Evolutionary conservation across 2,888 invertebrate genomes (phyloP).

Genomic region (Epinotia nisella): DNA sequence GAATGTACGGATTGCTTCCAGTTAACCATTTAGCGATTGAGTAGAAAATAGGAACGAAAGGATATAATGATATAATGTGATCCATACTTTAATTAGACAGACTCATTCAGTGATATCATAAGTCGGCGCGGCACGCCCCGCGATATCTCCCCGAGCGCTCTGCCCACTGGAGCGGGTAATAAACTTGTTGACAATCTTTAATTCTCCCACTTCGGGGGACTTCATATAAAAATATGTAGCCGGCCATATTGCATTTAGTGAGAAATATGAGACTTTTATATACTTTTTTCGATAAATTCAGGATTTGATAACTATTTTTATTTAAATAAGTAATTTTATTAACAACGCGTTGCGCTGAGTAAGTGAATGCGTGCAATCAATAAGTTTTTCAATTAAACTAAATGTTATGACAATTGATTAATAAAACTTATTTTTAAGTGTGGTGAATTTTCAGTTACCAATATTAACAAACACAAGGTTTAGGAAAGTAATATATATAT

Average conservation of each 20-base stretch:
- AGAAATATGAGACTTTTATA: not conserved
- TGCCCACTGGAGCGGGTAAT: conserved; percentile 80
- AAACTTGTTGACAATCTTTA: conserved; percentile 84
- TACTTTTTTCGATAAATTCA: not conserved
- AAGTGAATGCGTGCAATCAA: not conserved
- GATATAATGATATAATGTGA: not conserved
- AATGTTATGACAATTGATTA: too few relatives aligned
- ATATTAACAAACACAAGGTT: too few relatives aligned
- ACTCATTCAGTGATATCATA: conserved; percentile 26
- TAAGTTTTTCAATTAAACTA: not conserved
- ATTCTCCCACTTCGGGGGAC: conserved; percentile 69
- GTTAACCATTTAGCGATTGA: too few relatives aligned
- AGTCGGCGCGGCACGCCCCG: conserved; percentile 28
- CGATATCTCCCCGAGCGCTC: conserved; percentile 56
- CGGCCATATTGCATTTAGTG: conserved; percentile 22
- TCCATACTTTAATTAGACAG: conserved; percentile 23
- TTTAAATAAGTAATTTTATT: too few relatives aligned
- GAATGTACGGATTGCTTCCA: too few relatives aligned
- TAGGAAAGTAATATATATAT: not conserved
- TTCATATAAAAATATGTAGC: conserved; percentile 40
- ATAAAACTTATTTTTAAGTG: too few relatives aligned
- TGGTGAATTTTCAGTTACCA: too few relatives aligned
- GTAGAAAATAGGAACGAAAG: too few relatives aligned
- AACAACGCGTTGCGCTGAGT: too few relatives aligned
- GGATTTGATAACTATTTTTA: not conserved